A percentile compares a stretch with the other conserved stretches of the same genome.
These are phyloP conservation scores for Sphenopsis melanotis DNA, from an alignment of 2,797 vertebrate genomes.

Conservation along the genomic window DNA sequence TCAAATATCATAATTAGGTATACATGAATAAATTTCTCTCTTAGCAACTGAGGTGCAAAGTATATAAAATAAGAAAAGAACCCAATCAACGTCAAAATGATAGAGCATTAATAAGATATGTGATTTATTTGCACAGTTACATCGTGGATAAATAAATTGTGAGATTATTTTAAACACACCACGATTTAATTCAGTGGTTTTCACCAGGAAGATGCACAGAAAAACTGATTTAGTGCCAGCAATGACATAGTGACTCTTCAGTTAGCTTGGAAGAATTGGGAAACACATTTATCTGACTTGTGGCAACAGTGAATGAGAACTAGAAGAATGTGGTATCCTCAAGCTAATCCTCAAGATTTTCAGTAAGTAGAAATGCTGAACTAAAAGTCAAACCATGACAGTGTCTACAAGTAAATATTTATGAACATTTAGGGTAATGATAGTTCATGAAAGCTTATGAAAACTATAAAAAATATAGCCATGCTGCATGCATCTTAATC, in stretches of 20 bases:
- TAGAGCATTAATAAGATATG: neutral
- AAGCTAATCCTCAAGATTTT: neutral
- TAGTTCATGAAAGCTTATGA: slow-evolving; percentile 50
- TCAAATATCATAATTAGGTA: neutral
- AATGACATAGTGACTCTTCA: neutral
- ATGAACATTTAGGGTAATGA: slow-evolving; percentile 48
- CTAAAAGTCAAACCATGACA: neutral
- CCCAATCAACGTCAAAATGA: neutral
- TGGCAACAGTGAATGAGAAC: neutral
- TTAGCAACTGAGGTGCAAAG: neutral
- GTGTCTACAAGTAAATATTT: slow-evolving; percentile 25
- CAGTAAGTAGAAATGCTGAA: neutral
- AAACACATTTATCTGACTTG: neutral
- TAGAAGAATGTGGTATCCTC: neutral
- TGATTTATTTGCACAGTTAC: neutral
- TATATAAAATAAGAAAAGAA: neutral
- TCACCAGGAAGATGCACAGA: neutral
- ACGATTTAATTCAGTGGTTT: neutral
- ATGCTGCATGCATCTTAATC: slow-evolving; percentile 74
- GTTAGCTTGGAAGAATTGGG: neutral
- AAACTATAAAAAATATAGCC: slow-evolving; percentile 55
- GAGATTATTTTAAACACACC: neutral
- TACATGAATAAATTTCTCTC: neutral
- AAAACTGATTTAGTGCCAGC: neutral
- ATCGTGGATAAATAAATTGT: neutral